These are phyloP conservation scores for Stercorarius parasiticus DNA, from an alignment of 2,113 vertebrate species.

Conservation along the genomic window DNA sequence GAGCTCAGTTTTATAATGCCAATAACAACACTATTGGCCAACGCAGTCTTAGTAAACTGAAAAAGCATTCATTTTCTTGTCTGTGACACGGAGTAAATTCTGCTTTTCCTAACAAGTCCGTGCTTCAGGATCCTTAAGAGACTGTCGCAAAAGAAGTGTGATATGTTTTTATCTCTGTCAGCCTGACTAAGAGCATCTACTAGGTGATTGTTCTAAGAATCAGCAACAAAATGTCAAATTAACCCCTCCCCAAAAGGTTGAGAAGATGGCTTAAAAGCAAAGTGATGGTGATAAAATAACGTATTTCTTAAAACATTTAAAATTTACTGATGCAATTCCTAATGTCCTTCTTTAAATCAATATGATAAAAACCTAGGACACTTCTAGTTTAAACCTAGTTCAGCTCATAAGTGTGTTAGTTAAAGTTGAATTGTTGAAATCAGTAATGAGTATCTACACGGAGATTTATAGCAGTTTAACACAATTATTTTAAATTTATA, in stretches of 20 bases:
- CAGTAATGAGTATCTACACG: background rate
- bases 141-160: background rate
- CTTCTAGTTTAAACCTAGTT: background rate
- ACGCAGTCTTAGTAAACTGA: background rate
- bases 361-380: background rate
- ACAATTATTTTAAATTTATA: background rate
- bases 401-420: background rate
- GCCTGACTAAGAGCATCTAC: background rate
- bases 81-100: background rate
- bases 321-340: background rate
- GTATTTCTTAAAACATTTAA: background rate
- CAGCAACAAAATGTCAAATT: background rate
- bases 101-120: background rate
- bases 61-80: background rate
- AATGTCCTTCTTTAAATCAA: background rate
- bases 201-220: background rate
- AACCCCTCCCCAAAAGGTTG: background rate
- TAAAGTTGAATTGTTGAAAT: background rate
- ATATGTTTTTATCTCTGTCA: background rate
- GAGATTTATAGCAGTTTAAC: background rate
- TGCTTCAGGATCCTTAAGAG: background rate
- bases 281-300: background rate
- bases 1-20: background rate
- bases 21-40: background rate
- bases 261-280: background rate